Conservation (phyloP, 2,888 invertebrate species). For the Sinodicranocentrus sp. region DNA sequence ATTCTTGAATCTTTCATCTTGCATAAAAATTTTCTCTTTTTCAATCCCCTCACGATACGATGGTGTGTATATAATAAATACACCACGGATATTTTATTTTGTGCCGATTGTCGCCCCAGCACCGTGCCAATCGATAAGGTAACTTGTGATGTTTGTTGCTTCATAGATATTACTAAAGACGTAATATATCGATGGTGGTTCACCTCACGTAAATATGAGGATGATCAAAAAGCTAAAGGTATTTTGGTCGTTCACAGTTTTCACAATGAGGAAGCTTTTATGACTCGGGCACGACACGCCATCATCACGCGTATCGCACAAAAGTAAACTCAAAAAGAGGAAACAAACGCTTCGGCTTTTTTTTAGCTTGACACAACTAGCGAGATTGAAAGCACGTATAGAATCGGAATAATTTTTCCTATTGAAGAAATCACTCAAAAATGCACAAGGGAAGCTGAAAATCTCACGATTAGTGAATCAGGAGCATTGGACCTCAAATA, state of each 20-base stretch:
- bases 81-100: neutral
- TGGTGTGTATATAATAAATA: neutral
- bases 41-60: neutral
- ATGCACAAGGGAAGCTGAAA: conserved; percentile 5
- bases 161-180: too few relatives aligned
- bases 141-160: too few relatives aligned
- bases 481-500: conserved; percentile 1
- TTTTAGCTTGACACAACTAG: neutral
- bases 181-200: too few relatives aligned
- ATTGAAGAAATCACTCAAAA: conserved; percentile 32
- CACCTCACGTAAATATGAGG: too few relatives aligned
- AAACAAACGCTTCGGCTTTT: conserved; percentile 18
- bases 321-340: neutral
- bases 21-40: neutral
- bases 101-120: conserved; percentile 48
- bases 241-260: neutral
- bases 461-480: neutral
- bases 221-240: neutral
- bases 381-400: neutral
- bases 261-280: conserved; percentile 46
- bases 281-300: conserved; percentile 60
- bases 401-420: neutral
- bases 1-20: neutral
- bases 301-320: conserved; percentile 61
- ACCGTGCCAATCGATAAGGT: conserved; percentile 48